Conservation (phyloP, 1,140 invertebrate genomes). For the Scylla paramamosain region DNA sequence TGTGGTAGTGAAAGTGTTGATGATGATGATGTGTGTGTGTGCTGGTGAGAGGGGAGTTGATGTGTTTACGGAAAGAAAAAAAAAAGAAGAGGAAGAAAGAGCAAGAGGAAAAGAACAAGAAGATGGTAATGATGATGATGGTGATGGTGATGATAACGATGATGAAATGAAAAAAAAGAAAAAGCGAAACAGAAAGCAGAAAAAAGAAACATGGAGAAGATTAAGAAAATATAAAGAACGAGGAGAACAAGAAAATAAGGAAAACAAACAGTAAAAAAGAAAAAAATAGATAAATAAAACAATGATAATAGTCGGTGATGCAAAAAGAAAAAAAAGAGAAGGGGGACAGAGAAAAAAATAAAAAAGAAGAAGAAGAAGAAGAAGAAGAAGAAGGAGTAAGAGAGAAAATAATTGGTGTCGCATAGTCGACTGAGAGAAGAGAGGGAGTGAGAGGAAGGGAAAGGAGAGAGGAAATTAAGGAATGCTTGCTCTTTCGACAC, state of each 20-base stretch:
- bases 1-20: too few species aligned
- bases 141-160: too few species aligned
- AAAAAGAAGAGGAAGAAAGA: too few species aligned
- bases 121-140: too few species aligned
- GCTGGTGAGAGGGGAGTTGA: too few species aligned
- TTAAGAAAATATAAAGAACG: neutral
- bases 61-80: too few species aligned
- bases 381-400: neutral
- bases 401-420: too few species aligned
- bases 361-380: neutral
- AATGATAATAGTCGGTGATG: neutral
- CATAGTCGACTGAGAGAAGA: neutral
- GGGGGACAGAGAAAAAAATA: neutral
- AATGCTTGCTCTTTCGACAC: too few species aligned
- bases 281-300: neutral
- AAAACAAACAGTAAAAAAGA: neutral
- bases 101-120: too few species aligned
- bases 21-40: too few species aligned
- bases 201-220: neutral
- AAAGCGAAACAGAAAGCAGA: neutral
- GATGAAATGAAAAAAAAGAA: too few species aligned
- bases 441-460: neutral
- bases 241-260: neutral
- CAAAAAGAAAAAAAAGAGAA: neutral
- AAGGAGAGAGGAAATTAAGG: neutral